A percentile compares a stretch with the other conserved stretches of the same genome.
phyloP scores from a whole-genome alignment of 2,113 vertebrate genomes.

The Struthidea cinerea region DNA sequence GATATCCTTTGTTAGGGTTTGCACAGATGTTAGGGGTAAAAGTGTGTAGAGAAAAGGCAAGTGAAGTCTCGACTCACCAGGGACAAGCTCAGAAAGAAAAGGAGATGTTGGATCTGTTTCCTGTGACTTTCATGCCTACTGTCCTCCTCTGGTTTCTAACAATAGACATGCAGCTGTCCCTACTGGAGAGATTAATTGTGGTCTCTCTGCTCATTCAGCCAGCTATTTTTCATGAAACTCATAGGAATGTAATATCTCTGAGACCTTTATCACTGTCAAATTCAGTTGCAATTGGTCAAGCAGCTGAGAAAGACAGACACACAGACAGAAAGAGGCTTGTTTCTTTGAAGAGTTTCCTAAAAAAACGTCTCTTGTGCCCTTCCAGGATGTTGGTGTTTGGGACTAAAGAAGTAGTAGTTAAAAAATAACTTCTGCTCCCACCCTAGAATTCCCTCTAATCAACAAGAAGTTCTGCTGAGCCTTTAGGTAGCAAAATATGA shows the following conservation, averaged over 20 bases:
- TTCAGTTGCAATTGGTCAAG: slow-evolving; percentile 17
- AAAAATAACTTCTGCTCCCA: not conserved
- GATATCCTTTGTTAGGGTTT: not conserved
- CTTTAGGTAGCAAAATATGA: not conserved
- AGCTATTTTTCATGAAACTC: slow-evolving; percentile 49
- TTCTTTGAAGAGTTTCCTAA: not conserved
- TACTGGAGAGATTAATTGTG: slow-evolving; percentile 33
- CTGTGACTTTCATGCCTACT: not conserved
- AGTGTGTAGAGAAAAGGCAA: not conserved
- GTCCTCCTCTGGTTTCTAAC: slow-evolving; percentile 16
- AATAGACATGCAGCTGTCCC: slow-evolving; percentile 32
- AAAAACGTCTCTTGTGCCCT: not conserved
- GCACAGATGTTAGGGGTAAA: not conserved
- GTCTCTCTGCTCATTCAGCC: slow-evolving; percentile 17
- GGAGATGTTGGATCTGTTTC: not conserved
- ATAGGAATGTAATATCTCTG: not conserved
- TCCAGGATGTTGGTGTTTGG: not conserved
- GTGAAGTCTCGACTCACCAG: not conserved
- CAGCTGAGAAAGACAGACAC: not conserved
- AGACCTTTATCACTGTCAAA: slow-evolving; percentile 34
- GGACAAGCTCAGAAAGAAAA: not conserved
- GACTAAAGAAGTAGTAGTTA: not conserved
- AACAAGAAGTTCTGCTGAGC: not conserved
- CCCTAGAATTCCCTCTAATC: not conserved
- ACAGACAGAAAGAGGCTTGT: not conserved